Conservation (phyloP, 2,797 vertebrate species). For the Betta splendens region DNA sequence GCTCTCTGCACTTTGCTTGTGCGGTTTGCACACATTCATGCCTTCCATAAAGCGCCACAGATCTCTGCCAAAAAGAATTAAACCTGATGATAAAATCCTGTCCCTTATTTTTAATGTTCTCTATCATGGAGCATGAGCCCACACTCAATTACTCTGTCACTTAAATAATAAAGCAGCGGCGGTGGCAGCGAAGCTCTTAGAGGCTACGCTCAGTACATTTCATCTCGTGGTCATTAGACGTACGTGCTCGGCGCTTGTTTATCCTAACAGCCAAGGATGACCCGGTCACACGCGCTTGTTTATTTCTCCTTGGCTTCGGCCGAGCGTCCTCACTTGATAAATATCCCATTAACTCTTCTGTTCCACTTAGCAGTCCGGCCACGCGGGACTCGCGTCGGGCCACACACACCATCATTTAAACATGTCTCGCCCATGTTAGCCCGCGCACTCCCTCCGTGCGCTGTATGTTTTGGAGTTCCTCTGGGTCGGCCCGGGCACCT, state of each 20-base stretch:
- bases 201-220: constrained; percentile 41
- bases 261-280: constrained; percentile 68
- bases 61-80: neutral
- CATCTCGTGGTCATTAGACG: constrained; percentile 65
- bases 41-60: neutral
- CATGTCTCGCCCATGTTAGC: constrained; percentile 14
- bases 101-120: neutral
- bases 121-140: neutral
- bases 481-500: constrained; percentile 44
- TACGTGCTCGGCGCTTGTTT: constrained; percentile 73
- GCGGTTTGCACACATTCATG: neutral
- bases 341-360: constrained; percentile 74
- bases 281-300: constrained; percentile 69
- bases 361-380: constrained; percentile 65
- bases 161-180: constrained; percentile 33
- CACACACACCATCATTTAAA: constrained; percentile 33
- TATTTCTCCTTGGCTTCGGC: constrained; percentile 70
- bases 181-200: constrained; percentile 37
- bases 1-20: too few relatives aligned
- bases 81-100: neutral
- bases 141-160: neutral
- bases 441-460: constrained; percentile 9
- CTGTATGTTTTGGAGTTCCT: constrained; percentile 36
- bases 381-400: constrained; percentile 52
- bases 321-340: constrained; percentile 73